Conservation (phyloP, 64 coral and sea anemone genomes). For the Porites lutea region DNA sequence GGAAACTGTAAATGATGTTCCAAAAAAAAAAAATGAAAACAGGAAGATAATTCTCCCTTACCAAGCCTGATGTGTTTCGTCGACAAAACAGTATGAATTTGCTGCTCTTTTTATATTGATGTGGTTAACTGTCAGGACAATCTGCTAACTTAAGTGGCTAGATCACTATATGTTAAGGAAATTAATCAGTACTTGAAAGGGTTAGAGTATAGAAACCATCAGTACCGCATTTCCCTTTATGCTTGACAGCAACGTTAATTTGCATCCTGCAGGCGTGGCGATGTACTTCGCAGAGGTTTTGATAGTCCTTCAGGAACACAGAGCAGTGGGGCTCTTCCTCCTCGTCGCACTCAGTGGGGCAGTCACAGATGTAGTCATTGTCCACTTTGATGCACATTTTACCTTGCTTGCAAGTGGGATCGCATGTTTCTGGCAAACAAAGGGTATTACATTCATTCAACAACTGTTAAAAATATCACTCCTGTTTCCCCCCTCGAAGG, state of each 20-base stretch:
- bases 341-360: slow-evolving; percentile 52
- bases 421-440: slow-evolving; percentile 16
- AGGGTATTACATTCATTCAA: not conserved
- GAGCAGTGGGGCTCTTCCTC: slow-evolving; percentile 49
- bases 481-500: not conserved
- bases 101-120: no score
- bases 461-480: not conserved
- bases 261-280: slow-evolving; percentile 62
- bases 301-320: slow-evolving; percentile 66
- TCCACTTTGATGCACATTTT: slow-evolving; percentile 60
- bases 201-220: not conserved
- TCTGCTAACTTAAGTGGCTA: no score
- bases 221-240: slow-evolving; percentile 73
- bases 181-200: no score
- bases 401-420: slow-evolving; percentile 58
- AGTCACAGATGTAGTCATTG: slow-evolving; percentile 22
- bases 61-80: no score
- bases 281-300: slow-evolving; percentile 76
- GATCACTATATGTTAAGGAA: no score
- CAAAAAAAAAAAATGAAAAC: no score
- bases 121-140: no score
- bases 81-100: no score
- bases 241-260: slow-evolving; percentile 66
- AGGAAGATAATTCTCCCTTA: no score
- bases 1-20: no score